Base-by-base conservation (phyloP, 2,797 vertebrate genomes). In the Erethizon dorsatum region DNA sequence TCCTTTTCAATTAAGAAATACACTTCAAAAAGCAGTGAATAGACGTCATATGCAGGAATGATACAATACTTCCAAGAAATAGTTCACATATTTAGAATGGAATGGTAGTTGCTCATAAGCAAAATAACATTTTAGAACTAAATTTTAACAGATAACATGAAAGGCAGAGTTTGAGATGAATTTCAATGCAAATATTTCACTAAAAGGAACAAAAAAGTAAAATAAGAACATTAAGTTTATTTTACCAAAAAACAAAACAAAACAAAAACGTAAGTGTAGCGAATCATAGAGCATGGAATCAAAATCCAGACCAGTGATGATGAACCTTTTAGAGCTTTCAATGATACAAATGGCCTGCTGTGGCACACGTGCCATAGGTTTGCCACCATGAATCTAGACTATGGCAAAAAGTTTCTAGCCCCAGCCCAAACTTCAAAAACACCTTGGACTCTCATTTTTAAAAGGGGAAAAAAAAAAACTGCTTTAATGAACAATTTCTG, bases 111-210 rank as follows among this genome's bases (percentile, higher is more conserved):
- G 28, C 22, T 96, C 12, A 71, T 31, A 78, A 69, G 15, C 54
- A 67, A 96, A 90, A 88, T 56, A 63, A 14, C 24, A 7, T 56
- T 82, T 82, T 63, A 84, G 28, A 41, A 90, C 67, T 45, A 93
- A 92, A 77, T 78, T 3, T 65, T 50, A 94, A 83, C 17, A 96
- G 47, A 80, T 50, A 78, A 14, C 9, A 92, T 92, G 93, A 77
- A 87, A 83, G 14, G 24, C 18, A 90, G 37, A 67, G 56, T 63
- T 85, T 61, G 7, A 83, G 17, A 63, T 9, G 15, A 92, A 91
- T 52, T 56, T 80, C 90, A 88, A 69, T 45, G 9, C 5, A 89
- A 84, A 2, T 33, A 9, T 79, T 83, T 93, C 26, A 86, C 24
- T 56, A 71, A 91, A 95, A 45, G 8, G 45, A 61, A 86, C 82